Evolutionary conservation across 2,888 invertebrate species (phyloP).

Genomic region (Acrobasis repandana): DNA sequence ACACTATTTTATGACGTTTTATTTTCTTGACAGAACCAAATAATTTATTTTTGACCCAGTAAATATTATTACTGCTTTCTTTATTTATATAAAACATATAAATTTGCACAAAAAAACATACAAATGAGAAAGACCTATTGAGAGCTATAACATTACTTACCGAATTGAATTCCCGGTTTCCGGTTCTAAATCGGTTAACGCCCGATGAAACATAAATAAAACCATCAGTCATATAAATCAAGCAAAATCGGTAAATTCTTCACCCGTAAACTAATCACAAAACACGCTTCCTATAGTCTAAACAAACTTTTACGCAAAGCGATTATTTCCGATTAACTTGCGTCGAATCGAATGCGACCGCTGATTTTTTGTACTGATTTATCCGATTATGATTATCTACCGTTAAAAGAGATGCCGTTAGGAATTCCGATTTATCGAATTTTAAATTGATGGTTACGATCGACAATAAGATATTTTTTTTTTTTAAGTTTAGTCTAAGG

Average conservation of each 20-base stretch:
- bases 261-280: constrained; percentile 51
- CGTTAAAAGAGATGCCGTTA: constrained; percentile 72
- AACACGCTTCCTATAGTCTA: constrained; percentile 45
- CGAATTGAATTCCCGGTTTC: constrained; percentile 19
- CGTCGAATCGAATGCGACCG: constrained; percentile 56
- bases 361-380: constrained; percentile 60
- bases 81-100: too few species aligned
- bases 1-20: too few species aligned
- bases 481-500: background rate
- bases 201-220: constrained; percentile 41
- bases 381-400: constrained; percentile 69
- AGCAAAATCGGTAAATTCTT: constrained; percentile 45
- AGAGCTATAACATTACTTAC: background rate
- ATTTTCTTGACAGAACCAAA: too few species aligned
- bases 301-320: constrained; percentile 58
- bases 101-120: too few species aligned
- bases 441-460: constrained; percentile 41
- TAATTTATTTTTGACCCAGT: too few species aligned
- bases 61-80: too few species aligned
- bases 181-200: constrained; percentile 39
- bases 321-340: constrained; percentile 70
- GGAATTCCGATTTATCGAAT: constrained; percentile 65
- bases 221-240: constrained; percentile 38
- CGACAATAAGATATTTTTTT: constrained; percentile 35
- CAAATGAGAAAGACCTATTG: too few species aligned